A percentile compares a stretch with the other conserved stretches of the same genome.
Evolutionary conservation across 1,140 invertebrate genomes (phyloP).

Genomic region (Drosophila nannoptera): DNA sequence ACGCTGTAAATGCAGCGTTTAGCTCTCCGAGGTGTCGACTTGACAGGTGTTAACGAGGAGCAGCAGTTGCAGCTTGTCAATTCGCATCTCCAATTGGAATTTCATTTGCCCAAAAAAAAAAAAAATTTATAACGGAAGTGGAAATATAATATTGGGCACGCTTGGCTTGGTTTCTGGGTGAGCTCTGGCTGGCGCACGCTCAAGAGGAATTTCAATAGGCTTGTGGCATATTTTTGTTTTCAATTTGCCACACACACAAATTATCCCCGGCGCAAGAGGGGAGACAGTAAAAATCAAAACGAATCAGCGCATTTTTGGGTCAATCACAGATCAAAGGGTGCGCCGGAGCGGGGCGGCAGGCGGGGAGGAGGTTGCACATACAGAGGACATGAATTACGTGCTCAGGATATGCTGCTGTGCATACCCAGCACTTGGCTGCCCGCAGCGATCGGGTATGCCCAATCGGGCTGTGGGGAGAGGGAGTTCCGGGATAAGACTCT

Average conservation of each 20-base stretch:
- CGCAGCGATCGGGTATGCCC: neutral
- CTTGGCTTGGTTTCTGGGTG: conserved; percentile 1
- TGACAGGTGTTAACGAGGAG: conserved; percentile 60
- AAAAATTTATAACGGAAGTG: conserved; percentile 25
- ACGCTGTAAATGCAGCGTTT: conserved; percentile 23
- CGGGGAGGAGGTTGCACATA: conserved; percentile 10
- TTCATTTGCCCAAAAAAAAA: too few relatives aligned
- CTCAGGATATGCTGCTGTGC: conserved; percentile 38
- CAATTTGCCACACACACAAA: conserved; percentile 48
- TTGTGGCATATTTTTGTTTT: conserved; percentile 67
- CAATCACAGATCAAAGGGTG: conserved; percentile 49
- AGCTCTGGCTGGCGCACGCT: conserved; percentile 1
- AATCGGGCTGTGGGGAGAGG: too few relatives aligned
- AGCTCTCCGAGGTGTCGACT: conserved; percentile 44
- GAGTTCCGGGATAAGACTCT: too few relatives aligned
- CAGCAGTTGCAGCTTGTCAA: conserved; percentile 10
- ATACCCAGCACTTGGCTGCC: neutral
- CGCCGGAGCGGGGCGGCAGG: conserved; percentile 3
- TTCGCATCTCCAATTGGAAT: neutral
- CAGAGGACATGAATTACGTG: conserved; percentile 60
- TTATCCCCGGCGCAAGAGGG: conserved; percentile 12
- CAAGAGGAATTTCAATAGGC: conserved; percentile 34
- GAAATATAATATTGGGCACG: conserved; percentile 14
- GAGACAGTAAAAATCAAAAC: conserved; percentile 66
- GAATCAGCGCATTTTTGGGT: conserved; percentile 74